phyloP scores from a whole-genome alignment of 2,888 invertebrate species.

The Leptopilina syphax region DNA sequence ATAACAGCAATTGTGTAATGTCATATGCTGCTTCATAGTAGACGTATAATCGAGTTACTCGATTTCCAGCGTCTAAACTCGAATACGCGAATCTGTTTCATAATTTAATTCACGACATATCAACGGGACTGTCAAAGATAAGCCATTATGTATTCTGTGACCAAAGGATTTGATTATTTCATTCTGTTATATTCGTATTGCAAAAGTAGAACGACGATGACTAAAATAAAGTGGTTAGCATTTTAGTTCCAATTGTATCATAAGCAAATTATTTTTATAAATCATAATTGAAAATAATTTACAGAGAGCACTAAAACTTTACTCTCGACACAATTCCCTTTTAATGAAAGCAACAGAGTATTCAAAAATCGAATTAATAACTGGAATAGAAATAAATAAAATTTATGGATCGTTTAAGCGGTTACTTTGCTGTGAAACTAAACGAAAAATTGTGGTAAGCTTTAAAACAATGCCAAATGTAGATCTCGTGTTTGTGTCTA shows the following conservation, averaged over 20 bases:
- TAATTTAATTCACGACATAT: slow-evolving; percentile 17
- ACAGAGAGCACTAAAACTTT: no score
- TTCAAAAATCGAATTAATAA: no score
- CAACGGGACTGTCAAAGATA: slow-evolving; percentile 11
- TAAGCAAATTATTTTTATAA: neutral
- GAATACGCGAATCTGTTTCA: slow-evolving; percentile 17
- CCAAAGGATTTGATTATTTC: slow-evolving; percentile 15
- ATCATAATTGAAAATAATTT: neutral
- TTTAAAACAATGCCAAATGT: no score
- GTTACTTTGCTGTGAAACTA: no score
- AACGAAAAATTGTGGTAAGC: no score
- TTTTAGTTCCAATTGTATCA: neutral
- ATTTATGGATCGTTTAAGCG: no score
- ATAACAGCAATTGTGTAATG: neutral
- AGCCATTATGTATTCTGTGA: slow-evolving; percentile 11
- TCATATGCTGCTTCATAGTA: neutral
- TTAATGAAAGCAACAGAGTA: no score
- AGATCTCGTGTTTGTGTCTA: no score
- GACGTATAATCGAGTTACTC: slow-evolving; percentile 11
- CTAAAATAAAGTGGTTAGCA: neutral
- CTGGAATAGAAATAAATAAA: no score
- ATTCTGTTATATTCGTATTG: neutral
- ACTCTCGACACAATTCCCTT: no score
- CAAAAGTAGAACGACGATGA: neutral
- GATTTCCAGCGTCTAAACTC: slow-evolving; percentile 6